Evolutionary conservation across 2,113 vertebrate species (phyloP).

Genomic region (Microcebus ravelobensis): DNA sequence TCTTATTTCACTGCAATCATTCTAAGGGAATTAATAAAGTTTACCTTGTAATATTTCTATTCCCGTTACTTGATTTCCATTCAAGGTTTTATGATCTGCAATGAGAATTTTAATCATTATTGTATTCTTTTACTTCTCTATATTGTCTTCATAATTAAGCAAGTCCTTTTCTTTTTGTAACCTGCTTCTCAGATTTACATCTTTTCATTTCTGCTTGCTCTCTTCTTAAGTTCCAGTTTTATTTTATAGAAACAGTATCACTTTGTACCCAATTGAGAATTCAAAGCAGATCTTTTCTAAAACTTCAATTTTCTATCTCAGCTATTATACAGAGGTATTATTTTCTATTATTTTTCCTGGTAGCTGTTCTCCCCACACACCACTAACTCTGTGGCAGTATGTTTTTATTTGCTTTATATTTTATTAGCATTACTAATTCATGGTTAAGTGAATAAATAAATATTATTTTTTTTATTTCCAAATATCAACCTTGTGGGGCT

Average conservation of each 20-base stretch:
- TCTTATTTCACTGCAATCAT: not conserved
- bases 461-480: not conserved
- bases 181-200: not conserved
- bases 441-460: not conserved
- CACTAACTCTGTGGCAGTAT: not conserved
- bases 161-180: not conserved
- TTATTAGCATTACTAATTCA: not conserved
- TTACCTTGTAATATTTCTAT: constrained; percentile 23
- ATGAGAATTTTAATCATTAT: not conserved
- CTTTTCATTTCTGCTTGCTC: not conserved
- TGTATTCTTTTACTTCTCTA: not conserved
- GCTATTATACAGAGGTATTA: not conserved
- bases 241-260: not conserved
- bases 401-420: not conserved
- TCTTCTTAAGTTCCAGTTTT: not conserved
- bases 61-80: not conserved
- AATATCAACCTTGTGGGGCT: not conserved
- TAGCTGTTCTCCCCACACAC: not conserved
- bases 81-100: not conserved
- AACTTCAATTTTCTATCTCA: not conserved
- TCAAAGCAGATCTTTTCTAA: not conserved
- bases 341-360: not conserved
- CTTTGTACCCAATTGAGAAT: not conserved
- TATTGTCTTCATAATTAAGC: constrained; percentile 8
- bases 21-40: not conserved